Conservation (phyloP, 2,113 vertebrate species). For the Eurypyga helias region DNA sequence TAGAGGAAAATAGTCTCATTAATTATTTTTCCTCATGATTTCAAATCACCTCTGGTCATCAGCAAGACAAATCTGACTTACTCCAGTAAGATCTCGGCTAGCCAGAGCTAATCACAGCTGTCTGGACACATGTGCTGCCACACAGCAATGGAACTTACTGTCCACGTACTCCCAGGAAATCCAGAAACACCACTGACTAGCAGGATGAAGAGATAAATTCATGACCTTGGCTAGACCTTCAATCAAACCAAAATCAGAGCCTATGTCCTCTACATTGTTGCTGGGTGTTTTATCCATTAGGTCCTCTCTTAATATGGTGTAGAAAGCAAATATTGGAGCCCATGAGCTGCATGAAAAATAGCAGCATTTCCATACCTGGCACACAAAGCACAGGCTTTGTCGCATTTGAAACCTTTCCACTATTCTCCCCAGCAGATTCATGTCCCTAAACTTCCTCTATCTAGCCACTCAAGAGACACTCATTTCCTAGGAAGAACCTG, state of each 20-base stretch:
- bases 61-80: background rate
- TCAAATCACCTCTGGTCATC: background rate
- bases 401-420: background rate
- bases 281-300: background rate
- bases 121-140: background rate
- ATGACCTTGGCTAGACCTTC: background rate
- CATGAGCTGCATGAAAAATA: background rate
- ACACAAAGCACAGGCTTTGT: fast-evolving
- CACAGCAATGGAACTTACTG: background rate
- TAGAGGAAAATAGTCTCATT: background rate
- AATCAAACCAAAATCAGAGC: background rate
- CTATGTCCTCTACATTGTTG: background rate
- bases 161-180: background rate
- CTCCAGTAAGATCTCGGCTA: background rate
- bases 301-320: background rate
- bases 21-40: background rate
- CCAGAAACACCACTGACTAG: background rate
- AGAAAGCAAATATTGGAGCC: background rate
- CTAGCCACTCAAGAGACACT: fast-evolving
- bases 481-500: background rate
- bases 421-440: background rate
- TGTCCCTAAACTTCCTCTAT: background rate
- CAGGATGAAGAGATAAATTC: background rate
- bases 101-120: background rate
- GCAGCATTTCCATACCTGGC: background rate